These are phyloP conservation scores for Cantharis flavilabris DNA, from an alignment of 2,888 invertebrate species.

Conservation along the genomic window DNA sequence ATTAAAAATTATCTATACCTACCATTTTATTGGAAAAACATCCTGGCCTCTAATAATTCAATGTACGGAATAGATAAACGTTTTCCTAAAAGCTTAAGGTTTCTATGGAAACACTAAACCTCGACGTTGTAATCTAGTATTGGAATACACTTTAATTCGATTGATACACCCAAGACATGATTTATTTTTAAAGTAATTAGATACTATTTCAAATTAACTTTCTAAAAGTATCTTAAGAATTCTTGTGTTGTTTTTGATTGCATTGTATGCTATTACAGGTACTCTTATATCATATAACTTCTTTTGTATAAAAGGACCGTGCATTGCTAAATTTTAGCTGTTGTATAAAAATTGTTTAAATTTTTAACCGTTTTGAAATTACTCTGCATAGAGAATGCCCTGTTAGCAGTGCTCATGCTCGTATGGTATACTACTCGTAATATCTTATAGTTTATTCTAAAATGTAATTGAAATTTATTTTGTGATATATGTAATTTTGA, in stretches of 20 bases:
- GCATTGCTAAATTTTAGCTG: background rate
- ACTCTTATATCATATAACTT: background rate
- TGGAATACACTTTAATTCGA: background rate
- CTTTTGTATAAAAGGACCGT: background rate
- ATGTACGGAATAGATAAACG: background rate
- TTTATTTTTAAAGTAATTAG: background rate
- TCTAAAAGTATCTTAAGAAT: background rate
- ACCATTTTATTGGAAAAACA: background rate
- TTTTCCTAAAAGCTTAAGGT: slow-evolving; percentile 1
- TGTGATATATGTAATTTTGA: too few species aligned
- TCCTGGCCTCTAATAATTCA: background rate
- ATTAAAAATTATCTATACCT: background rate
- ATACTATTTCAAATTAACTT: background rate
- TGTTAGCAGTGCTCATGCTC: too few species aligned
- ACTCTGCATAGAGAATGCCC: too few species aligned
- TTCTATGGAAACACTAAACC: slow-evolving; percentile 13
- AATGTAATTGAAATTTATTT: too few species aligned
- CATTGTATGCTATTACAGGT: background rate
- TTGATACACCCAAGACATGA: background rate
- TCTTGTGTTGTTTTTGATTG: background rate
- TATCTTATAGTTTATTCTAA: too few species aligned
- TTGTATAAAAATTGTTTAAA: too few species aligned
- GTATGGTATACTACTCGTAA: too few species aligned
- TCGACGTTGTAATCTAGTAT: slow-evolving; percentile 7
- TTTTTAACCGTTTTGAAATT: too few species aligned